Base-by-base conservation (phyloP, 2,888 invertebrate genomes). In the Melanostoma mellinum region DNA sequence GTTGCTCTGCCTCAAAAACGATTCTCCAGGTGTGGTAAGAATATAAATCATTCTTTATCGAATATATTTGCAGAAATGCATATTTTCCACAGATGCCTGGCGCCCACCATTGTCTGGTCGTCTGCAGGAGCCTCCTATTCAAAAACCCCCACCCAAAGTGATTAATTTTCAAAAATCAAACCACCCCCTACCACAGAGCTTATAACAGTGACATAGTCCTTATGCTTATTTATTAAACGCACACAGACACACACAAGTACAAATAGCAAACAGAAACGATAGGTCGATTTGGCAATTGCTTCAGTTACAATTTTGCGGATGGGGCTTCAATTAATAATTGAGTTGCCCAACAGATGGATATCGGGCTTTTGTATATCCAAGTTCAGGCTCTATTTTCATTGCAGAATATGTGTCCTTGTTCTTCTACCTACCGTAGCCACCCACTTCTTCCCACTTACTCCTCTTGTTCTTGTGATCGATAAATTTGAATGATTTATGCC, bases 401-500 rank as follows among this genome's bases (percentile, higher is more conserved):
- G 63, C 71, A 60, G 20, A 20, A 20, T 20, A 50, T 60, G 38
- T 48, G 40, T 50, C 58, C 44, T 61, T 72, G 60, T 42, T 61
- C 10, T 52, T 53, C 36, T 38, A 44, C 20, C n/a, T 48, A 6
- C 9, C 52, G 1, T 8, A 55, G 38, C 6, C 30, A n/a, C 9
- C 35, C n/a, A 20, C 20, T 9, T 6, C 30, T 3, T n/a, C n/a
- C 36, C 8, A 6, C 35, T 36, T 42, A 2, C 6, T 38, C 32
- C 60, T 9, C 6, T 20, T 61, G 35, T 44, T 32, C 61, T 35
- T 55, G 10, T 75, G 73, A 82, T 82, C 81, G 81, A 82, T 82
- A 77, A 82, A 77, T 82, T 77, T 77, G 77, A 82, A 82, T 82
- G 81, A 82, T 82, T 82, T 74, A 79, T 84, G 78, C 58, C 74